Base-by-base conservation (phyloP, 1,140 invertebrate species). In the Hydropsyche tenuis region DNA sequence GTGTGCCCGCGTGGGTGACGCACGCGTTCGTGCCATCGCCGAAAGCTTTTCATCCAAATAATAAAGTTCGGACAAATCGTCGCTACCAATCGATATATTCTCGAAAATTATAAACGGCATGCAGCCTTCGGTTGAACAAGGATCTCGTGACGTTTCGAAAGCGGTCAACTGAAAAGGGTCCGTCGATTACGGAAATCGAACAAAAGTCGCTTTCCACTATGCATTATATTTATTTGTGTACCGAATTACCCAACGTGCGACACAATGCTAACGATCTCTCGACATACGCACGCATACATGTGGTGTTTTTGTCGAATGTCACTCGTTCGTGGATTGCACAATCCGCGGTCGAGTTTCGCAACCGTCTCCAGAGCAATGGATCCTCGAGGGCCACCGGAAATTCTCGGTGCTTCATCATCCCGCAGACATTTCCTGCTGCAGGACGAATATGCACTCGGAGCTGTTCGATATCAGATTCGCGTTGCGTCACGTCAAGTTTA, bases 201-300 rank as follows among this genome's bases (percentile, higher is more conserved):
- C 56, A 60, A 60, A 60, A 23, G 22, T 60, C 56, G 1, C 22
- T 2, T 7, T 25, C 56, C 9, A 60, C 25, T 37, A 23, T 23
- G 56, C 7, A 25, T 37, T 37, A 9, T 37, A 9, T 37, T 37
- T 9, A 9, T 20, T 60, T 27, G 22, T 53, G 22, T 74, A 42
- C 51, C 69, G 69, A 74, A 70, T 74, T 74, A 56, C 73, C 64
- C 73, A 74, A 74, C 51, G 37, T 4, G 30, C 56, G 69, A 71
- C 60, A 71, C 73, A 74, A 70, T 65, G 69, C 73, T 70, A 74
- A 70, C 69, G 68, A 70, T 70, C 66, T 25, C 42, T 69, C 63
- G n/a, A 37, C 66, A 51, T 64, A 70, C 51, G 46, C n/a, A 27
- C 45, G n/a, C 45, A 16, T n/a, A 14, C 14, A 14, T 48, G 45